Evolutionary conservation across 2,797 vertebrate genomes (phyloP), one percentile per base, ranked within the genome.

Genomic region (Rhyacichthys aspro): DNA sequence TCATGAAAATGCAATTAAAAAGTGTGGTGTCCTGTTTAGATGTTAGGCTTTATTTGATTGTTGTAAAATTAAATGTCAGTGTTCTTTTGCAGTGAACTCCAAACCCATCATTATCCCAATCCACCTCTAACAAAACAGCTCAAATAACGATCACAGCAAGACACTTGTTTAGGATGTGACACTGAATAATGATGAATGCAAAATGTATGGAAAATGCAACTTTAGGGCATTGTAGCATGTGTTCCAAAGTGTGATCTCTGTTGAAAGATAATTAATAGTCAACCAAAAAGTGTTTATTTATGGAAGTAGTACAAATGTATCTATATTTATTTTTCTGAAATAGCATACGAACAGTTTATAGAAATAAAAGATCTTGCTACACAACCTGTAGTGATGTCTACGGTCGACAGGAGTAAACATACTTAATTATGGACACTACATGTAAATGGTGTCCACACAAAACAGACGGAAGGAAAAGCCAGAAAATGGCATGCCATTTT

Each of bases 401-500:
- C 8, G 16, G 33, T 34, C 48, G 39, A 67, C 56, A 64, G 12
- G 37, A 70, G 63, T 67, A 83, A 81, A 72, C 64, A 78, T 64
- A 57, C 69, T 64, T 47, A 79, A 78, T 76, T 69, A 63, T 67
- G 44, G 53, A 59, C 69, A 55, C 55, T 46, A 49, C 53, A 34
- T 57, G 67, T 79, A 70, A 84, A 70, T 81, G 70, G 52, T 65
- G 70, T 72, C 50, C 57, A 63, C 38, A 36, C n/a, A 53, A 23
- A 43, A 55, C 59, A 55, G 56, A 63, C 45, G 61, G 45, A 73
- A 69, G 60, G 59, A 59, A 55, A 47, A 67, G 55, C 58, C 55
- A 66, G 59, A 36, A 52, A 67, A 73, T 73, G 63, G 55, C 57
- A 53, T 38, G 0, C 0, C 52, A 59, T 56, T 63, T 69, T 67